Percentiles rank a stretch among this genome's conserved stretches.
These are phyloP conservation scores for Onchidella celtica DNA, from an alignment of 2,888 invertebrate genomes.

Conservation along the genomic window DNA sequence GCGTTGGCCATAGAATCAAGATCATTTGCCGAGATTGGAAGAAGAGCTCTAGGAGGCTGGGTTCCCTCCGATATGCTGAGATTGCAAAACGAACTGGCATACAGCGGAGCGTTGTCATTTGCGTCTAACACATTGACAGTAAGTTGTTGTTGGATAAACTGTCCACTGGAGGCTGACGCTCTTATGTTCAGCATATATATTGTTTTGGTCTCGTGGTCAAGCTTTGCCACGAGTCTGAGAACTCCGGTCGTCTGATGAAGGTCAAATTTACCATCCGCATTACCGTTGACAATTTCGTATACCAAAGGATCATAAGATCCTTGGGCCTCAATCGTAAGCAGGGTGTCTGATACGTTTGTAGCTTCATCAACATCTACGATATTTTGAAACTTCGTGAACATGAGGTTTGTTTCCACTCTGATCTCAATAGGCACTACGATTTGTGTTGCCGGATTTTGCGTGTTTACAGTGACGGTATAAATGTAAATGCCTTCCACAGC, in stretches of 20 bases:
- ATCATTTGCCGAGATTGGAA: slow-evolving; percentile 62
- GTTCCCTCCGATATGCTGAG: background rate
- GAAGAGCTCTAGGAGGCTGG: background rate
- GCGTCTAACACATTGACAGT: background rate
- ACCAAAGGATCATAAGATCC: background rate
- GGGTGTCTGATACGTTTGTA: background rate
- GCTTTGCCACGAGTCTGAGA: background rate
- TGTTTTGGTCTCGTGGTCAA: slow-evolving; percentile 34
- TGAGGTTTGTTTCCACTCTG: slow-evolving; percentile 9
- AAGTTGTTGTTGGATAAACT: background rate
- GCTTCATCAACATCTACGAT: background rate
- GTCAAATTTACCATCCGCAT: background rate
- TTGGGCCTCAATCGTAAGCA: slow-evolving; percentile 1
- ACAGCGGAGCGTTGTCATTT: slow-evolving; percentile 33
- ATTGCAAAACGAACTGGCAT: background rate
- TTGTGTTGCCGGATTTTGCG: slow-evolving; percentile 64
- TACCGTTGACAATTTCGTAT: slow-evolving; percentile 15
- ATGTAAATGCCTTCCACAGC: slow-evolving; percentile 55
- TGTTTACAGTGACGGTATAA: slow-evolving; percentile 64
- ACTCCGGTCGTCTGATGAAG: slow-evolving; percentile 15
- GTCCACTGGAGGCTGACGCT: slow-evolving; percentile 22
- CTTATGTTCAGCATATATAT: background rate
- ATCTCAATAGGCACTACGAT: slow-evolving; percentile 46
- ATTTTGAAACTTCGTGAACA: background rate
- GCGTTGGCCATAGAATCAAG: slow-evolving; percentile 59